These are phyloP conservation scores for Linnaemya vulpina DNA, from an alignment of 2,888 invertebrate genomes.

Conservation along the genomic window DNA sequence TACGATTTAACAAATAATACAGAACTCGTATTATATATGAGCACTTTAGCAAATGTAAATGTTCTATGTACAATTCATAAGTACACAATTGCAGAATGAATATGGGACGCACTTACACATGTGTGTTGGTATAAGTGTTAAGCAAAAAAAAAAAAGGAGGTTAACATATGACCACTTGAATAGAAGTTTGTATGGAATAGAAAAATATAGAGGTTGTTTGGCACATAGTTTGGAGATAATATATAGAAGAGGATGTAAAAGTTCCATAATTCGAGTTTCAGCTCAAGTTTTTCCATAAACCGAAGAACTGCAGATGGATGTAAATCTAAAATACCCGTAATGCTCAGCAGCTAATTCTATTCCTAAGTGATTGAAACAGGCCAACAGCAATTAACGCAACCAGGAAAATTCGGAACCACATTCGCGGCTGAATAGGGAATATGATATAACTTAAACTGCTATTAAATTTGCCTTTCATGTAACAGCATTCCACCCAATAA, in stretches of 20 bases:
- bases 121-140: not conserved
- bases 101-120: not conserved
- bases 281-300: too few relatives aligned
- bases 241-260: not conserved
- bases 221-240: not conserved
- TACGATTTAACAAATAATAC: constrained; percentile 23
- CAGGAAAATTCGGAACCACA: too few relatives aligned
- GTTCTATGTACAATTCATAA: constrained; percentile 26
- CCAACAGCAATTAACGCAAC: not conserved
- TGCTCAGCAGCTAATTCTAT: too few relatives aligned
- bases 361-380: too few relatives aligned
- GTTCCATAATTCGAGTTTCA: too few relatives aligned
- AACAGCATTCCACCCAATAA: not conserved
- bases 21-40: constrained; percentile 30
- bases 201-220: not conserved
- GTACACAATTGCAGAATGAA: constrained; percentile 44
- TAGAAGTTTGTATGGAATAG: constrained; percentile 52
- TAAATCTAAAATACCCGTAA: too few relatives aligned
- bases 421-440: not conserved
- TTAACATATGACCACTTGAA: constrained; percentile 60
- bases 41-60: constrained; percentile 32
- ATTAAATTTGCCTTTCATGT: not conserved
- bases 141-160: constrained; percentile 1
- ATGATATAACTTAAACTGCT: not conserved
- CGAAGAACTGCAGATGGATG: too few relatives aligned